Percentiles rank a stretch among this genome's conserved stretches.
Evolutionary conservation across 2,888 invertebrate species (phyloP).

Genomic region (Brachycybe producta): DNA sequence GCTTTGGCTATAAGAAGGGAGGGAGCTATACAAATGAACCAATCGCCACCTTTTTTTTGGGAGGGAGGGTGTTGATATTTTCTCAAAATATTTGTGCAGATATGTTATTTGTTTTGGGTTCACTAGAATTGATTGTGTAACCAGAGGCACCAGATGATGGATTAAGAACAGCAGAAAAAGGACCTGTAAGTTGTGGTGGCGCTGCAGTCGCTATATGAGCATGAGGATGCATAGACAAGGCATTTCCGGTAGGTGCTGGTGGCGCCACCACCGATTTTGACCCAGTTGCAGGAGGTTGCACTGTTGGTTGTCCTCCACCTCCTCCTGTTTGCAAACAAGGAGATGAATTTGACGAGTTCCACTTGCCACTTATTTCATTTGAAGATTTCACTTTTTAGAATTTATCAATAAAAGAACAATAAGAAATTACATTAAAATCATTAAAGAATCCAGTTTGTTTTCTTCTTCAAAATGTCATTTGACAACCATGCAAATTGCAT

Average conservation of each 20-base stretch:
- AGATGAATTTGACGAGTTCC: slow-evolving; percentile 7
- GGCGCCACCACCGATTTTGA: not conserved
- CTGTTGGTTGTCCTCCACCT: not conserved
- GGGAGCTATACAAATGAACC: too few relatives aligned
- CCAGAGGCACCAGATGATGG: slow-evolving; percentile 15
- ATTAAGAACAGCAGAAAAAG: slow-evolving; percentile 17
- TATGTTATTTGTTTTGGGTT: slow-evolving; percentile 19
- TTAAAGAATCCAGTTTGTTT: not conserved
- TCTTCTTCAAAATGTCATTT: too few relatives aligned
- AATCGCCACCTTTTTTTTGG: too few relatives aligned
- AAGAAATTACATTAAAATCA: not conserved
- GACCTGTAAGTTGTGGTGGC: slow-evolving; percentile 16
- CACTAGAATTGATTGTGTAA: slow-evolving; percentile 15
- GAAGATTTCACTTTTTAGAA: not conserved
- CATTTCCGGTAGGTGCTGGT: slow-evolving; percentile 8
- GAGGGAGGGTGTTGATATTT: slow-evolving; percentile 1
- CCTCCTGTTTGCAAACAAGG: slow-evolving; percentile 7
- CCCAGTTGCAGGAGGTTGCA: not conserved
- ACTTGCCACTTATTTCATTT: slow-evolving; percentile 8
- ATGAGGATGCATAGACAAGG: slow-evolving; percentile 3
- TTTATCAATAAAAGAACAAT: not conserved
- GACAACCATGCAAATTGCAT: too few relatives aligned
- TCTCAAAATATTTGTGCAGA: slow-evolving; percentile 19
- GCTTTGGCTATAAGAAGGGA: slow-evolving; percentile 2
- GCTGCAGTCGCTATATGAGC: slow-evolving; percentile 4